These are phyloP conservation scores for Incurvaria masculella DNA, from an alignment of 2,888 invertebrate genomes.

Conservation along the genomic window DNA sequence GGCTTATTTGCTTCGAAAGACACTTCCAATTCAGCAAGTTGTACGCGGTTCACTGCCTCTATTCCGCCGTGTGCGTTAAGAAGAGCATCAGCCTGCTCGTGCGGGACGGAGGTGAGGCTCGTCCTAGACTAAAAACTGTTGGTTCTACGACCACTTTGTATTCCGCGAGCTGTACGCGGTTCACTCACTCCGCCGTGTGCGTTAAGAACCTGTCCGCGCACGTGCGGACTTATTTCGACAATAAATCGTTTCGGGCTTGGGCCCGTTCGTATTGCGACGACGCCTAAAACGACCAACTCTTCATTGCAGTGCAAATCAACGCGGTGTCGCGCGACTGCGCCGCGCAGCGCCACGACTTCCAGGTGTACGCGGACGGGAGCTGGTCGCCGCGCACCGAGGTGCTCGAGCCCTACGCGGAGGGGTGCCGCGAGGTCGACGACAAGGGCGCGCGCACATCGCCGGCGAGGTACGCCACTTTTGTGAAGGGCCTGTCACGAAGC, in stretches of 20 bases:
- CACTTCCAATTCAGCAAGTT: constrained; percentile 70
- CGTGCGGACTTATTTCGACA: too few relatives aligned
- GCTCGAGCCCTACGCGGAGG: constrained; percentile 68
- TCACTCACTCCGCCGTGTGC: constrained; percentile 82
- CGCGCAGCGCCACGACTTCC: constrained; percentile 64
- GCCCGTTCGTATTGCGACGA: too few relatives aligned
- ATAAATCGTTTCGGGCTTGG: too few relatives aligned
- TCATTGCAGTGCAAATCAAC: constrained; percentile 54
- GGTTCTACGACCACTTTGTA: too few relatives aligned
- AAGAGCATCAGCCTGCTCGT: constrained; percentile 63
- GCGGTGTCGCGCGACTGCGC: constrained; percentile 71
- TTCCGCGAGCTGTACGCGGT: too few relatives aligned
- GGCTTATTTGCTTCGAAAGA: too few relatives aligned
- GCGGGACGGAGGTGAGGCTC: constrained; percentile 66
- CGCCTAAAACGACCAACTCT: too few relatives aligned
- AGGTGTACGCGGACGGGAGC: constrained; percentile 56
- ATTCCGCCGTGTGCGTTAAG: constrained; percentile 82
- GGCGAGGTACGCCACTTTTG: constrained; percentile 46
- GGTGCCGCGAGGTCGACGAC: constrained; percentile 63
- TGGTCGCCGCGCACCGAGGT: constrained; percentile 67
- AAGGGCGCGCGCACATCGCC: constrained; percentile 60
- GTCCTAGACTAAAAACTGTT: too few relatives aligned
- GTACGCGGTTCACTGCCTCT: constrained; percentile 73
- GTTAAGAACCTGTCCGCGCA: too few relatives aligned
- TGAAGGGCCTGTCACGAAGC: too few relatives aligned